Evolutionary conservation across 2,113 vertebrate genomes (phyloP).

Genomic region (Nansenia antarctica): DNA sequence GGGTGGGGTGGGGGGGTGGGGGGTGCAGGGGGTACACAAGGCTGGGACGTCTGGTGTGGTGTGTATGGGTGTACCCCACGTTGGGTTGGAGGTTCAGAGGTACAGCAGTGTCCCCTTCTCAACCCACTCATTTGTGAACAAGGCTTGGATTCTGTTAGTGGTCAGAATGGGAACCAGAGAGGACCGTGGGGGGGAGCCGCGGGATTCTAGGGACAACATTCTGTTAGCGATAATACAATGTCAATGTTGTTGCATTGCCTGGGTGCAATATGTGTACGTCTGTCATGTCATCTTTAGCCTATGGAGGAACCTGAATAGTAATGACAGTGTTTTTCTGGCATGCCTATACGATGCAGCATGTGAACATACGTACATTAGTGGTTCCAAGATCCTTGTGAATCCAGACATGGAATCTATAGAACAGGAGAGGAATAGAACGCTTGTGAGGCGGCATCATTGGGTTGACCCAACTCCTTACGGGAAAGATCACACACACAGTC

Average conservation of each 20-base stretch:
- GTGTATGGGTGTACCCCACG: neutral
- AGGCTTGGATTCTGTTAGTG: neutral
- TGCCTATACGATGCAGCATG: no score
- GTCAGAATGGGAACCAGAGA: neutral
- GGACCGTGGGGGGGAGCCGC: neutral
- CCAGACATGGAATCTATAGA: no score
- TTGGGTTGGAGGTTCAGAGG: neutral
- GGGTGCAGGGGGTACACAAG: neutral
- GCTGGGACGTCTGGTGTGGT: neutral
- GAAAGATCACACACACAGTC: neutral
- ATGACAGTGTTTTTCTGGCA: no score
- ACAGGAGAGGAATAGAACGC: no score
- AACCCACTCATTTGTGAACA: neutral
- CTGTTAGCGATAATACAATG: neutral
- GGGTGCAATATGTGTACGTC: no score
- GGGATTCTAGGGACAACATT: neutral
- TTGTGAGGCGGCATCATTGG: neutral
- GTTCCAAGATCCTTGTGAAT: no score
- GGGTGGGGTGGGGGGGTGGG: no score
- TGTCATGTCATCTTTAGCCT: no score
- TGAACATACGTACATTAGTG: no score
- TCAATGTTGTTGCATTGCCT: neutral
- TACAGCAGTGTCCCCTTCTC: neutral
- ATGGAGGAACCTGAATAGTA: no score
- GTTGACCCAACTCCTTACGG: neutral